phyloP scores from a whole-genome alignment of 2,797 vertebrate species.

The Thaleichthys pacificus region DNA sequence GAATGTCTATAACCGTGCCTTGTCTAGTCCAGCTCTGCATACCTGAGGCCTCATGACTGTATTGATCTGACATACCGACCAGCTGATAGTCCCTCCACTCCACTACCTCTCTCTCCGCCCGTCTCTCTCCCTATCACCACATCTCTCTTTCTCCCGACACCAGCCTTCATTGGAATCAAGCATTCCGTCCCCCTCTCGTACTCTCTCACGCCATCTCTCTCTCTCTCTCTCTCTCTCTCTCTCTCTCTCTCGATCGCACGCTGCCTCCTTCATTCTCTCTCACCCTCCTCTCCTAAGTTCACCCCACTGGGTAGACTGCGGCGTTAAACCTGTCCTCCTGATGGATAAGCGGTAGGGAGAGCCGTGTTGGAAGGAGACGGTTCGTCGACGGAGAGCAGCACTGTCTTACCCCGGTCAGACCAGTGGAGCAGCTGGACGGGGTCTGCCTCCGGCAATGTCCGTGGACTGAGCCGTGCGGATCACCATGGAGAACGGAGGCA shows the following conservation, averaged over 20 bases:
- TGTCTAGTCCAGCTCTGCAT: slow-evolving; percentile 72
- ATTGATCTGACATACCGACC: slow-evolving; percentile 81
- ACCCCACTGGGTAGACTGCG: too few relatives aligned
- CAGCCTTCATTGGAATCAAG: slow-evolving; percentile 41
- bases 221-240: background rate
- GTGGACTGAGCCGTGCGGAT: too few relatives aligned
- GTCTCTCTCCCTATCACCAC: background rate
- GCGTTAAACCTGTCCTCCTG: too few relatives aligned
- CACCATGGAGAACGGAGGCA: too few relatives aligned
- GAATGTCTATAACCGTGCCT: background rate
- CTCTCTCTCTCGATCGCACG: background rate
- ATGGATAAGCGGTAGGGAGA: too few relatives aligned
- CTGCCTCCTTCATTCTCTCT: too few relatives aligned
- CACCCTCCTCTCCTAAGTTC: too few relatives aligned
- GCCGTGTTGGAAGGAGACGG: background rate
- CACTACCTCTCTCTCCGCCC: slow-evolving; percentile 64
- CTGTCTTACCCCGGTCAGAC: background rate
- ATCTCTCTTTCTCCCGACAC: slow-evolving; percentile 9
- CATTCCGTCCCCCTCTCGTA: slow-evolving; percentile 20
- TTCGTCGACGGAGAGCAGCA: background rate
- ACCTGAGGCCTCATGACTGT: slow-evolving; percentile 86
- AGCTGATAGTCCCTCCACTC: slow-evolving; percentile 93
- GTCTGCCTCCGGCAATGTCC: too few relatives aligned
- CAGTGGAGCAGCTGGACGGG: too few relatives aligned
- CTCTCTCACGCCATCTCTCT: slow-evolving; percentile 2